phyloP scores from a whole-genome alignment of 2,797 vertebrate species.

The Pygocentrus nattereri region DNA sequence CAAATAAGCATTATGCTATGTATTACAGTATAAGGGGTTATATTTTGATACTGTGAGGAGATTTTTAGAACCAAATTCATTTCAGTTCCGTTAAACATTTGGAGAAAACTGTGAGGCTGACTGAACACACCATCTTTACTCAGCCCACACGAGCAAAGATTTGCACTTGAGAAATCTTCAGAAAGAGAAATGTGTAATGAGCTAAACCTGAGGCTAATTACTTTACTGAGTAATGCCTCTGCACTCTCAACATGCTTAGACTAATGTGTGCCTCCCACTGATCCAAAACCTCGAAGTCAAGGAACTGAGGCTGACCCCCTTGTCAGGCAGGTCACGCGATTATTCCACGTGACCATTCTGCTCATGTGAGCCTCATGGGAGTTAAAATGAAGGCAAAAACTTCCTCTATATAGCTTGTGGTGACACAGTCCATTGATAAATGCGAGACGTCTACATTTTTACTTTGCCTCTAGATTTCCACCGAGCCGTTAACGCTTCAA shows the following conservation, averaged over 20 bases:
- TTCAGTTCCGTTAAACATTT: neutral
- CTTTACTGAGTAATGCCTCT: constrained; percentile 5
- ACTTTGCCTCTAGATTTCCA: constrained; percentile 36
- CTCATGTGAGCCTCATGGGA: neutral
- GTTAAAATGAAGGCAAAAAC: neutral
- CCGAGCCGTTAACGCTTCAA: constrained; percentile 62
- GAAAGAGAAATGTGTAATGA: constrained; percentile 9
- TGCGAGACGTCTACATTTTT: neutral
- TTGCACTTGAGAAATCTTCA: neutral
- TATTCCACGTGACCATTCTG: neutral
- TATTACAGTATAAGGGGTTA: no score
- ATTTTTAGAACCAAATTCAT: neutral
- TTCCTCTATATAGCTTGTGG: neutral
- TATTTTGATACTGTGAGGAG: no score
- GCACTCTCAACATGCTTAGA: neutral
- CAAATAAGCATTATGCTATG: no score
- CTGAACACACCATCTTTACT: neutral
- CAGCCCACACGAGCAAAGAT: neutral
- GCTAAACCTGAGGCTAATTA: constrained; percentile 20
- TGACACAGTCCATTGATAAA: constrained; percentile 10
- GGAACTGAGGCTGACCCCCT: neutral
- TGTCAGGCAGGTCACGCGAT: neutral
- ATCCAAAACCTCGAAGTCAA: neutral
- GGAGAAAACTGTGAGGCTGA: neutral
- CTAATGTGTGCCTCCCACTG: neutral